Evolutionary conservation across 2,888 invertebrate species (phyloP).

Genomic region (Anoplius nigerrimus): DNA sequence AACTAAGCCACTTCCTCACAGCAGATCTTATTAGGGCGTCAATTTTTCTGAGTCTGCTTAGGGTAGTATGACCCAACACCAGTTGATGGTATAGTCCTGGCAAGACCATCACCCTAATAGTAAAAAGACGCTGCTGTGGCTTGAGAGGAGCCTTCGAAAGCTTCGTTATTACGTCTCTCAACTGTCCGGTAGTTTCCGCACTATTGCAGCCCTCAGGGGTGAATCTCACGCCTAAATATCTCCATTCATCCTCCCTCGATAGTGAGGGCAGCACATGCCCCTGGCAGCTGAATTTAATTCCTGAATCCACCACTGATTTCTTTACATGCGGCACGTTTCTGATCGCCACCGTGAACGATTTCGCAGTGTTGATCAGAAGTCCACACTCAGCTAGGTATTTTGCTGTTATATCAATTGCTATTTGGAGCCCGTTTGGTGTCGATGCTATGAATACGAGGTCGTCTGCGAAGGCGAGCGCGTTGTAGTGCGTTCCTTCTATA

Average conservation of each 20-base stretch:
- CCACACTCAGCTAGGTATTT: constrained; percentile 16
- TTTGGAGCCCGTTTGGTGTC: constrained; percentile 24
- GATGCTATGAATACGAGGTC: constrained; percentile 32
- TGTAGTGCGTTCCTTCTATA: constrained; percentile 8
- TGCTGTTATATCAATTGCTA: not conserved
- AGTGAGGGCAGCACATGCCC: too few relatives aligned
- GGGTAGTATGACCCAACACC: too few relatives aligned
- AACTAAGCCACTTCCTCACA: too few relatives aligned
- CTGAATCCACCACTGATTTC: constrained; percentile 6
- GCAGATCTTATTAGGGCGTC: too few relatives aligned
- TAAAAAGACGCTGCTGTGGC: constrained; percentile 42
- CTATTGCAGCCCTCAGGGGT: constrained; percentile 18
- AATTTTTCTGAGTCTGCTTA: too few relatives aligned
- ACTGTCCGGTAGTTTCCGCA: not conserved
- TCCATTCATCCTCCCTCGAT: too few relatives aligned
- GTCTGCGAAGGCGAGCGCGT: constrained; percentile 38
- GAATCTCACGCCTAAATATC: constrained; percentile 32
- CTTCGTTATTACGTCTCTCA: not conserved
- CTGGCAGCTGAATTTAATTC: constrained; percentile 22
- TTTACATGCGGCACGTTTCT: constrained; percentile 21
- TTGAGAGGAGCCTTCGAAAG: constrained; percentile 32
- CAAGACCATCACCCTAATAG: constrained; percentile 19
- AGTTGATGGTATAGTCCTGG: constrained; percentile 54
- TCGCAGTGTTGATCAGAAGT: constrained; percentile 16
- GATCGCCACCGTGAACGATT: constrained; percentile 24